Conservation (phyloP, 1,140 invertebrate genomes). For the Hyles euphorbiae region DNA sequence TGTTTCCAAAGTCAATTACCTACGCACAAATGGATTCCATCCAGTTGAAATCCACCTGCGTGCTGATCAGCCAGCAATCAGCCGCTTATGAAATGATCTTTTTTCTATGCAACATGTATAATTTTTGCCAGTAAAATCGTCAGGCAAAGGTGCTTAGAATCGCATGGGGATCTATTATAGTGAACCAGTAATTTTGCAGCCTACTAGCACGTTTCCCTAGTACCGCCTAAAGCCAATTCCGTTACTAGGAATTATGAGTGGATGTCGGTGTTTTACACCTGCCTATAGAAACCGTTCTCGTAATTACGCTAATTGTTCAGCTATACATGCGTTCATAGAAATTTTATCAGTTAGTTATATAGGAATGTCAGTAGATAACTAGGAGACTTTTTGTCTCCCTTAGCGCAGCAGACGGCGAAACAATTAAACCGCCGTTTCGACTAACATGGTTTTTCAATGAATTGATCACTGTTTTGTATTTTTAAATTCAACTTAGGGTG, state of each 20-base stretch:
- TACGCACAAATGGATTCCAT: no score
- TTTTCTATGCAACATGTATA: constrained; percentile 31
- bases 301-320: constrained; percentile 64
- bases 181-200: constrained; percentile 62
- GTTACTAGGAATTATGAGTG: constrained; percentile 69
- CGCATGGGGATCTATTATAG: constrained; percentile 62
- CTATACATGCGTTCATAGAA: constrained; percentile 18
- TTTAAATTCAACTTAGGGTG: no score
- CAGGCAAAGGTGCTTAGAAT: constrained; percentile 60
- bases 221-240: constrained; percentile 62
- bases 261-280: constrained; percentile 58
- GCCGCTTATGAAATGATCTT: not conserved
- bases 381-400: not conserved
- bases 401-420: no score
- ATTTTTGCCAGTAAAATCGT: constrained; percentile 53
- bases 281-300: constrained; percentile 59
- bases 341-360: constrained; percentile 11
- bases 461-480: no score
- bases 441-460: no score
- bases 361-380: not conserved
- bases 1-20: no score
- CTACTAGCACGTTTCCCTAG: constrained; percentile 63
- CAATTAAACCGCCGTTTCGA: no score
- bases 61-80: no score
- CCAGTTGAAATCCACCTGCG: no score